Percentiles rank a stretch among this genome's conserved stretches.
phyloP scores from a whole-genome alignment of 1,140 invertebrate genomes.

The Macrostomum lignano region DNA sequence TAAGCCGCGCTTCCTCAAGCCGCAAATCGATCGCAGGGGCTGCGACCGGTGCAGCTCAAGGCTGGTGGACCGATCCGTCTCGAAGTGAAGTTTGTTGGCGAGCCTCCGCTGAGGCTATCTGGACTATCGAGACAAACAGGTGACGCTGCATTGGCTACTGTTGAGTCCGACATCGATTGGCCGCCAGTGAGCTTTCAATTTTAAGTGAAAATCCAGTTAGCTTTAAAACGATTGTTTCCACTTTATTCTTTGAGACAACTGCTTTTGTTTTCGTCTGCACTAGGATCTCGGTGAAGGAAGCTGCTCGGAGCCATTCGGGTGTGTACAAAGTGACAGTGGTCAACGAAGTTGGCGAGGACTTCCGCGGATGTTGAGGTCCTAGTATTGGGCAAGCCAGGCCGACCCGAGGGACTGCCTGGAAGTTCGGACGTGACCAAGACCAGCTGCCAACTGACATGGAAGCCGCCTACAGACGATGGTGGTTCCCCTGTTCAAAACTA shows the following conservation, averaged over 20 bases:
- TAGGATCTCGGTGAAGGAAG: constrained; percentile 30
- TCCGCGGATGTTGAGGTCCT: constrained; percentile 59
- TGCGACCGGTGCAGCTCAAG: too few relatives aligned
- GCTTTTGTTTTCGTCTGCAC: too few relatives aligned
- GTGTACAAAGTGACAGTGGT: constrained; percentile 59
- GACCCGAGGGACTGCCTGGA: constrained; percentile 47
- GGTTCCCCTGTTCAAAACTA: too few relatives aligned
- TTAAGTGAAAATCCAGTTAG: constrained; percentile 3
- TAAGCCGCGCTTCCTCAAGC: constrained; percentile 69
- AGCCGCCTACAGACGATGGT: constrained; percentile 17
- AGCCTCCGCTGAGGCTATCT: too few relatives aligned
- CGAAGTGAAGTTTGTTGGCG: too few relatives aligned
- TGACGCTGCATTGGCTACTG: too few relatives aligned
- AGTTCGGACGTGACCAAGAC: constrained; percentile 32
- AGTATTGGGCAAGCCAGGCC: constrained; percentile 52
- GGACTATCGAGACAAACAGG: too few relatives aligned
- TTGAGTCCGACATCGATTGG: too few relatives aligned
- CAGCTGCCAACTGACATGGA: constrained; percentile 43
- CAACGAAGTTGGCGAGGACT: constrained; percentile 61
- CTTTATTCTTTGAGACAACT: background rate
- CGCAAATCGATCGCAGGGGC: too few relatives aligned
- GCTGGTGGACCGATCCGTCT: too few relatives aligned
- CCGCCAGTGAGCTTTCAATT: too few relatives aligned
- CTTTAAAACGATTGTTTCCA: background rate
- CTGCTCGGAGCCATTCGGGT: constrained; percentile 55